Percentiles rank a stretch among this genome's conserved stretches.
Conservation (phyloP, 2,888 invertebrate species). For the Zele albiditarsus region DNA sequence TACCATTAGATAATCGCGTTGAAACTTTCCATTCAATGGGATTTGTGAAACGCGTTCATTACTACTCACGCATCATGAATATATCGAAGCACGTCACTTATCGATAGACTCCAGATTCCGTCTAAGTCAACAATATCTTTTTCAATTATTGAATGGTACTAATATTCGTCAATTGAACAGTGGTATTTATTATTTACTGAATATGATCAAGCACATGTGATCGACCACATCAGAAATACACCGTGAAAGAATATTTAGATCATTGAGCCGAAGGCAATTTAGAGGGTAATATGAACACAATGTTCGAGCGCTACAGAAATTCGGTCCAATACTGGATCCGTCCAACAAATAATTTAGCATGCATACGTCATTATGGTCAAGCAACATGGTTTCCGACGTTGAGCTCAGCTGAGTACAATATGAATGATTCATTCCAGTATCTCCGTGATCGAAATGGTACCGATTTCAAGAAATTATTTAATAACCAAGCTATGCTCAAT, state of each 20-base stretch:
- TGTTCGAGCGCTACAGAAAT: constrained; percentile 44
- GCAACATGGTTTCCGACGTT: constrained; percentile 55
- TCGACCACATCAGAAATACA: constrained; percentile 40
- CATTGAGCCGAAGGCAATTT: no score
- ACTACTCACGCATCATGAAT: constrained; percentile 48
- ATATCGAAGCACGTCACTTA: constrained; percentile 51
- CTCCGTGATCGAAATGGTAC: constrained; percentile 57
- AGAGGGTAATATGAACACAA: no score
- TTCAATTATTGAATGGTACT: constrained; percentile 51
- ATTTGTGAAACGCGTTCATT: no score
- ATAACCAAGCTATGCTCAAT: no score
- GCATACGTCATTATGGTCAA: constrained; percentile 53
- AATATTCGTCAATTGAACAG: no score
- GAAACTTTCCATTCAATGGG: constrained; percentile 48
- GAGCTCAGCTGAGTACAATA: constrained; percentile 54
- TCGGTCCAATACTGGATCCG: constrained; percentile 48
- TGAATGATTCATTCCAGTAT: constrained; percentile 58
- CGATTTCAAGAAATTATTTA: no score
- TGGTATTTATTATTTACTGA: constrained; percentile 50
- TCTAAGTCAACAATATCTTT: no score
- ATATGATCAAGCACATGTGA: constrained; percentile 50
- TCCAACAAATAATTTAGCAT: constrained; percentile 49
- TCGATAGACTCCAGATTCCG: constrained; percentile 53
- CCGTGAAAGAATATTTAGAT: constrained; percentile 46
- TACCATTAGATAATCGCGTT: constrained; percentile 44